Conservation (phyloP, 2,113 vertebrate species). For the Zapus hudsonius region DNA sequence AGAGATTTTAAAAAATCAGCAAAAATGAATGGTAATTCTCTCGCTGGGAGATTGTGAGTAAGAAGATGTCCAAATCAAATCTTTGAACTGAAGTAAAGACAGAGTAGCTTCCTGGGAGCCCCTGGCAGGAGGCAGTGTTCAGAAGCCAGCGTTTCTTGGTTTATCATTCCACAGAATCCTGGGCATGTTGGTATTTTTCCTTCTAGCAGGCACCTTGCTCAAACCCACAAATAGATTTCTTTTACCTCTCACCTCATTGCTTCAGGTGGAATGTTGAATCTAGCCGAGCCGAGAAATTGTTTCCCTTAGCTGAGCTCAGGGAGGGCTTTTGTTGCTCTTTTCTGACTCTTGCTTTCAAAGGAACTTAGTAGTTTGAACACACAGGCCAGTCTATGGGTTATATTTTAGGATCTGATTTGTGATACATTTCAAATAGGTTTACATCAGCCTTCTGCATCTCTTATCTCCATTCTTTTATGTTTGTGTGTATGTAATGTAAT, state of each 20-base stretch:
- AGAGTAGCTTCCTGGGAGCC: not conserved
- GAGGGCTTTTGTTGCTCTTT: not conserved
- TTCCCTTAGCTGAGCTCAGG: constrained; percentile 16
- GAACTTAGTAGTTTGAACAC: not conserved
- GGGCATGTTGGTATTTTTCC: constrained; percentile 32
- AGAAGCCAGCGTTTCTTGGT: not conserved
- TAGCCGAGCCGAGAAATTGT: constrained; percentile 24
- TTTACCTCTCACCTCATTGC: constrained; percentile 28
- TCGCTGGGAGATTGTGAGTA: constrained; percentile 49
- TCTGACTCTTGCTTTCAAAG: constrained; percentile 16
- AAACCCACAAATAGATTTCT: constrained; percentile 15
- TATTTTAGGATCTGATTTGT: not conserved
- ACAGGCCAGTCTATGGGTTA: not conserved
- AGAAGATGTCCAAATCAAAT: constrained; percentile 32
- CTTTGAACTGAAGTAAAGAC: constrained; percentile 30
- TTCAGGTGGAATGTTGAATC: constrained; percentile 34
- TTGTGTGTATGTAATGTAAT: too few species aligned
- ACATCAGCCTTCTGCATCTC: not conserved
- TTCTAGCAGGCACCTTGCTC: constrained; percentile 13
- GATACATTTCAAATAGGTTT: constrained; percentile 23
- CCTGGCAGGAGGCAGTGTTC: not conserved
- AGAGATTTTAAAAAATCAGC: constrained; percentile 5
- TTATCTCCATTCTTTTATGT: not conserved
- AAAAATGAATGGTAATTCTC: constrained; percentile 57
- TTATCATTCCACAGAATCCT: constrained; percentile 40